These are phyloP conservation scores for Scolopax rusticola DNA, from an alignment of 2,797 vertebrate species.

Conservation along the genomic window DNA sequence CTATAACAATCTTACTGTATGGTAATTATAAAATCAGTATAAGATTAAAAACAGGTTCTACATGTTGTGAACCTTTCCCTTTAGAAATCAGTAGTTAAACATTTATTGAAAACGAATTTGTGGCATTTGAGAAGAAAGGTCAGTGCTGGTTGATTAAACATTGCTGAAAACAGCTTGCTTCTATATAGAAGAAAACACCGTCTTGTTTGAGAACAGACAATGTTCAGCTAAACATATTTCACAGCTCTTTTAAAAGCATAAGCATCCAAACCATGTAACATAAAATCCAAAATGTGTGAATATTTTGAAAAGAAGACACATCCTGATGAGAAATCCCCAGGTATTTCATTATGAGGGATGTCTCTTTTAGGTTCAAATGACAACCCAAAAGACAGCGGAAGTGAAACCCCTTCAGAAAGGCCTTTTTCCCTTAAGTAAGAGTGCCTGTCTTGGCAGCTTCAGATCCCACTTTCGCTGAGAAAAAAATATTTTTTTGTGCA, in stretches of 20 bases:
- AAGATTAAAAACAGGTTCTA: background rate
- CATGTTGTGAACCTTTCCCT: constrained; percentile 33
- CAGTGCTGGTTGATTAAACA: constrained; percentile 3
- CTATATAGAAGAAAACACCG: background rate
- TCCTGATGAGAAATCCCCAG: background rate
- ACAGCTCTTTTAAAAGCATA: background rate
- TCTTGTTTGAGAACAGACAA: background rate
- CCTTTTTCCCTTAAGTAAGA: background rate
- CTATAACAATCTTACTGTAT: background rate
- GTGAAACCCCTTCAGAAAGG: background rate
- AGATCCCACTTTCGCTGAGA: background rate
- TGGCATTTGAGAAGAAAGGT: constrained; percentile 63
- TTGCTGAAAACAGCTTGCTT: constrained; percentile 27
- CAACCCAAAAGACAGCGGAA: background rate
- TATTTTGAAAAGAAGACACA: background rate
- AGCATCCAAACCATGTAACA: background rate
- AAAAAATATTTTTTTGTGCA: background rate
- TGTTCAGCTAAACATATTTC: background rate
- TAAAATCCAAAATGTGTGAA: background rate
- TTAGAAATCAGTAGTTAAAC: constrained; percentile 74
- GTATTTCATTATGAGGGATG: background rate
- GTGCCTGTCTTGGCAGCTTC: background rate
- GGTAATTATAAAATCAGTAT: background rate
- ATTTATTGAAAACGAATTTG: constrained; percentile 71
- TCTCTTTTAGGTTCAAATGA: background rate